Base-by-base conservation (phyloP, 2,113 vertebrate species). In the Melanostigma gelatinosum region DNA sequence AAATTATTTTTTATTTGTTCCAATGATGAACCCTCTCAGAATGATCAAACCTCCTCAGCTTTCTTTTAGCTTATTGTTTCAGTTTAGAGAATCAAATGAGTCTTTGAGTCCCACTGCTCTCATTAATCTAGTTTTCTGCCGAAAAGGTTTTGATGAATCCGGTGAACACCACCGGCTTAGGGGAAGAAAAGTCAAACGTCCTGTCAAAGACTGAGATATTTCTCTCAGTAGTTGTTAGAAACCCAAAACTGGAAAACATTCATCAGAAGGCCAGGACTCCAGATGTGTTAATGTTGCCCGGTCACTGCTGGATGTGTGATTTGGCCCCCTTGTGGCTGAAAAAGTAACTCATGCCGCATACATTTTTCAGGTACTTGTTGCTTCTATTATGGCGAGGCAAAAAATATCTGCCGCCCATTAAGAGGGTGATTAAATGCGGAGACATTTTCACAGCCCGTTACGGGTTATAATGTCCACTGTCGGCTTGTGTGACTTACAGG, bases 241-340 rank as follows among this genome's bases (percentile, higher is more conserved):
- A 57, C 36, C 24, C 34, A 57, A 11, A 54, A 24, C 13, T 46
- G 5, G 15, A 4, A 13, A 6, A 15, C 16, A 8, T n/a, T 40
- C 6, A 27, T 58, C 50, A 65, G 22, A 50, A 18, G 16, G n/a
- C 2, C 61, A 58, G 4, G 4, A 22, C 27, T 29, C 13, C 16
- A 24, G 48, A 71, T 27, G 24, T 10, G 6, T 32, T 54, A 8
- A 40, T n/a, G 12, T 42, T 69, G 8, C 27, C 27, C 18, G 12
- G 5, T 24, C 18, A 54, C 34, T 66, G 61, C 18, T 29, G 8
- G 32, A n/a, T 38, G 22, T 55, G 1, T 8, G 24, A 20, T 46
- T 22, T 40, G 2, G 12, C 89, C 90, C 55, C 66, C 87, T 1
- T 44, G 83, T 88, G 91, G 85, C 64, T 20, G 24, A 71, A 8